These are phyloP conservation scores for Drosophila chauvacae DNA, from an alignment of 1,140 invertebrate genomes.

Conservation along the genomic window DNA sequence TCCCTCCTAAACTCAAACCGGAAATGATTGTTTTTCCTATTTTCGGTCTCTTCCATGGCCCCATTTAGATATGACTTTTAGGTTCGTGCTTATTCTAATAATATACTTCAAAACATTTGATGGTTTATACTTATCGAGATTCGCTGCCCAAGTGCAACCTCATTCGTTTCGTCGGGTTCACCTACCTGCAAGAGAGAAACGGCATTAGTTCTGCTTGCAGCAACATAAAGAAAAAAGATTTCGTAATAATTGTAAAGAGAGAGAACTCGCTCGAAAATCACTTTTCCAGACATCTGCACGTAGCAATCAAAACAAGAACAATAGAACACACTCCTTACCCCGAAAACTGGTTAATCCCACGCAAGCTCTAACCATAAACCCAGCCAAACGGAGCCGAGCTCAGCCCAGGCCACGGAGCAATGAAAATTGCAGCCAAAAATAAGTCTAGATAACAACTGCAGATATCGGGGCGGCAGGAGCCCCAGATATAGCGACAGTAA, in stretches of 20 bases:
- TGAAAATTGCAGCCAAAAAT: conserved; percentile 70
- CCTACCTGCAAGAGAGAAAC: conserved; percentile 44
- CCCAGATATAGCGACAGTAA: conserved; percentile 15
- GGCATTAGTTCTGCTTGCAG: not conserved
- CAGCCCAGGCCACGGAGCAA: conserved; percentile 42
- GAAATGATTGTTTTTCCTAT: conserved; percentile 59
- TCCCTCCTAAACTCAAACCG: conserved; percentile 39
- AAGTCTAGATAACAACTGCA: conserved; percentile 65
- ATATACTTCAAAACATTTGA: not conserved
- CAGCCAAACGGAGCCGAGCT: conserved; percentile 31
- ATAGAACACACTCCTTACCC: conserved; percentile 33
- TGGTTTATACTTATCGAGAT: conserved; percentile 8
- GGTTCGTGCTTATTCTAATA: conserved; percentile 3
- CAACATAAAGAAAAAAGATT: not conserved
- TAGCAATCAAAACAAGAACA: conserved; percentile 75
- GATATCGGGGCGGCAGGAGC: conserved; percentile 53
- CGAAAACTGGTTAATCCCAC: conserved; percentile 62
- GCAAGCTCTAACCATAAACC: conserved; percentile 67
- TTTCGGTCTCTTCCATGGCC: conserved; percentile 6
- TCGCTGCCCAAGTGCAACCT: not conserved
- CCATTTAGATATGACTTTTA: conserved; percentile 1
- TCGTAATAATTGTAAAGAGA: not conserved
- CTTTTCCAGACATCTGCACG: conserved; percentile 65
- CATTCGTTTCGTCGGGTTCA: not conserved
- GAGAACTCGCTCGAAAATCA: not conserved